Base-by-base conservation (phyloP, 1,140 invertebrate genomes). In the Monochamus saltuarius region DNA sequence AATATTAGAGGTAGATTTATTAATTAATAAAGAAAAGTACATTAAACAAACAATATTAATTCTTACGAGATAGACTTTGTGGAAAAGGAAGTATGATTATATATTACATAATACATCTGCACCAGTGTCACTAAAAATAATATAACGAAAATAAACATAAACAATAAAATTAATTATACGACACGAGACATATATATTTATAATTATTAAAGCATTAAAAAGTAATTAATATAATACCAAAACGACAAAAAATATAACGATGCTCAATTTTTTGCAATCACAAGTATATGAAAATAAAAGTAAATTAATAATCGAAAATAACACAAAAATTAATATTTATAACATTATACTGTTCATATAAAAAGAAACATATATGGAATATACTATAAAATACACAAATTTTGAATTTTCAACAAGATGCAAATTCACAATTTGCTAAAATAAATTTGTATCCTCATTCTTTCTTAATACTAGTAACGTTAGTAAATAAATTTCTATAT, bases 1-100 rank as follows among this genome's bases (percentile, higher is more conserved):
- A 51, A 63, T 60, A 65, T 74, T 70, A 73, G 73, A 74, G 73
- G 73, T 74, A 74, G 73, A 72, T 74, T 73, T 74, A 74, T 74
- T 74, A 29, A 29, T 29, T 29, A 74, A 73, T 74, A 74, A 70
- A 71, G 68, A 67, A 74, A 74, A 74, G 54, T 71, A 70, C 68
- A 72, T 65, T 70, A 65, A 71, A 71, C 66, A 72, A 70, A 69
- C 67, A 67, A 68, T 62, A 64, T 67, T 64, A 64, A 64, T 61
- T 59, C 56, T 51, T 51, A 51, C 19, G 49, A 43, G 14, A 64
- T 65, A 67, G 59, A 65, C 59, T 68, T 68, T 68, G 63, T 67
- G 63, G 68, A 68, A 42, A 51, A 19, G 50, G 40, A 62, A 56
- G 16, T 34, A 46, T 14, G n/a, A n/a, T 36, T 52, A 42, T 56